Percentiles rank a stretch among this genome's conserved stretches.
Conservation (phyloP, 2,113 vertebrate species). For the Cairina moschata region DNA sequence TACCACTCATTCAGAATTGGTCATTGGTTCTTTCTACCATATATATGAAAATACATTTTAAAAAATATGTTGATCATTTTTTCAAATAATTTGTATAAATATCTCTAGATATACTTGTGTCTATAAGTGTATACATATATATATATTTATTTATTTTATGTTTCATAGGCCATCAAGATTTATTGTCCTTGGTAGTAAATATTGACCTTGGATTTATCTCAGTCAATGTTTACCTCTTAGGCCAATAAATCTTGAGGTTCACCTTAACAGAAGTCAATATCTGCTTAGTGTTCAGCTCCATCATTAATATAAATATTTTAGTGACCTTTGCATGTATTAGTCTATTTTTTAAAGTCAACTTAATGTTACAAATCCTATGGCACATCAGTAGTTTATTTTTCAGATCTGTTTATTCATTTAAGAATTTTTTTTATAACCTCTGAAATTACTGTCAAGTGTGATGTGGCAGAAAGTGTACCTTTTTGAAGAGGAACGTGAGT, state of each 20-base stretch:
- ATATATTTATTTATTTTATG: constrained; percentile 65
- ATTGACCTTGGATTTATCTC: constrained; percentile 79
- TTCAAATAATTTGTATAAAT: neutral
- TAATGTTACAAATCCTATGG: neutral
- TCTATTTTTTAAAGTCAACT: constrained; percentile 49
- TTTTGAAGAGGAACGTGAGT: constrained; percentile 16
- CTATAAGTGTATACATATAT: constrained; percentile 31
- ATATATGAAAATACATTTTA: neutral
- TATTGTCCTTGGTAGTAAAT: constrained; percentile 79
- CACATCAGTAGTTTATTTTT: neutral
- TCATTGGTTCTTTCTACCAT: neutral
- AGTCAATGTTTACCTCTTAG: constrained; percentile 75
- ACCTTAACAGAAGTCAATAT: constrained; percentile 82
- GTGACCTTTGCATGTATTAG: constrained; percentile 66
- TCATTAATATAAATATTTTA: constrained; percentile 72
- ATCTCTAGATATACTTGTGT: neutral
- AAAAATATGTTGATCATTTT: neutral
- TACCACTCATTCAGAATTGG: neutral
- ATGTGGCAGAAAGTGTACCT: neutral
- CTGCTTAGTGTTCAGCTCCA: constrained; percentile 75
- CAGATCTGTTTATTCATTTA: neutral
- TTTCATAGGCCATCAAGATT: constrained; percentile 69
- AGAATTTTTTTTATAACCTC: neutral
- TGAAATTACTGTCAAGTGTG: neutral
- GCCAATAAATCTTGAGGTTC: constrained; percentile 80